Base-by-base conservation (phyloP, 2,888 invertebrate species). In the Pegoplata infirma region DNA sequence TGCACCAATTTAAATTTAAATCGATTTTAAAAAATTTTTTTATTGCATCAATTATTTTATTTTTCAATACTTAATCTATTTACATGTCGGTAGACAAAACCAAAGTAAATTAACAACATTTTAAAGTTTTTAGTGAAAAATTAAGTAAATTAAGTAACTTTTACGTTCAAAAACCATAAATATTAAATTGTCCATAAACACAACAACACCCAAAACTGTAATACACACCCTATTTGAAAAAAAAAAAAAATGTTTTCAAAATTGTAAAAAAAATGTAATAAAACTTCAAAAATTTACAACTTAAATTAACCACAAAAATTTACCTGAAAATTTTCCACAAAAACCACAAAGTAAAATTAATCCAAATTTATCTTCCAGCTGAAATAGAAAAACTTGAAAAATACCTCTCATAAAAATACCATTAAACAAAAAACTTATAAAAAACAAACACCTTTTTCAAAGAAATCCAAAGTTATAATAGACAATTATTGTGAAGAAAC, bases 291-390 rank as follows among this genome's bases (percentile, higher is more conserved):
- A 51, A n/a, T 21, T n/a, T 1, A 16, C 55, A 63, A 58, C 61
- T 66, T 61, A 36, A 73, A 59, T 68, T 44, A 68, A 77, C 63
- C 53, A 77, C 58, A 68, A 68, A 73, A 58, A 44, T 64, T 58
- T 46, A 66, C 25, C 47, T 63, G 46, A 56, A 46, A 17, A 32
- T 21, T 58, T 47, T 28, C 44, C 21, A 58, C 16, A 10, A 28
- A 56, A 58, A 58, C 40, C 19, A n/a, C n/a, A 40, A 40, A 12
- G n/a, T 40, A 40, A 40, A 40, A 40, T 40, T 12, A 40, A n/a
- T n/a, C 5, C 8, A 55, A n/a, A n/a, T 36, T 36, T 21, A 36
- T 21, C n/a, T 17, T 1, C 63, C 12, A n/a, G 12, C 36, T 36
- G 36, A 36, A 2, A 36, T n/a, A n/a, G 2, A 3, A n/a, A 1